Percentiles rank a stretch among this genome's conserved stretches.
Evolutionary conservation across 2,888 invertebrate species (phyloP).

Genomic region (Hirtodrosophila trivittata): DNA sequence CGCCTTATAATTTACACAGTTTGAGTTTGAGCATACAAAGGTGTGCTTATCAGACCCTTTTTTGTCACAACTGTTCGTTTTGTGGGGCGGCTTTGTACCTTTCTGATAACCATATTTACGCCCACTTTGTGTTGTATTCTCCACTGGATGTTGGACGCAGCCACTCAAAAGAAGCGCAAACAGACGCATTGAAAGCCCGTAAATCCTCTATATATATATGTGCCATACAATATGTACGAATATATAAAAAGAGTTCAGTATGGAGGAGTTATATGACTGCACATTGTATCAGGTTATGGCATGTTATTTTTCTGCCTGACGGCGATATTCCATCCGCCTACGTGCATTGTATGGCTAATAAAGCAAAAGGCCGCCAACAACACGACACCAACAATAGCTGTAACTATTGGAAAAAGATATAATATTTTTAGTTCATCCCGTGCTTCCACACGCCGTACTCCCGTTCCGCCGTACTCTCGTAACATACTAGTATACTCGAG

Average conservation of each 20-base stretch:
- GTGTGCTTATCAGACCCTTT: slow-evolving; percentile 38
- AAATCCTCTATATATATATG: slow-evolving; percentile 36
- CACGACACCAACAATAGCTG: slow-evolving; percentile 24
- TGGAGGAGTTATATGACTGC: slow-evolving; percentile 22
- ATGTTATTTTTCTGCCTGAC: slow-evolving; percentile 50
- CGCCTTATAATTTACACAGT: slow-evolving; percentile 21
- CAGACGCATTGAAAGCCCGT: slow-evolving; percentile 51
- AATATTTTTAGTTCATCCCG: slow-evolving; percentile 51
- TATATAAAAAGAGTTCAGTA: slow-evolving; percentile 3
- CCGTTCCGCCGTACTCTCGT: neutral
- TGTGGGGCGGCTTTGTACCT: slow-evolving; percentile 48
- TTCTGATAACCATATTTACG: slow-evolving; percentile 57
- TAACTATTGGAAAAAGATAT: slow-evolving; percentile 55
- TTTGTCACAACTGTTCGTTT: slow-evolving; percentile 26
- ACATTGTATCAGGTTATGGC: slow-evolving; percentile 46
- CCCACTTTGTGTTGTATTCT: slow-evolving; percentile 28
- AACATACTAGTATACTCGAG: slow-evolving; percentile 1
- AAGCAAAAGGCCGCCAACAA: slow-evolving; percentile 47
- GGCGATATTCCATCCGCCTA: slow-evolving; percentile 53
- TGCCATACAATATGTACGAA: neutral
- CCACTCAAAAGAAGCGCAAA: slow-evolving; percentile 46
- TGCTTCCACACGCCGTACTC: slow-evolving; percentile 1
- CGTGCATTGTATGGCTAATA: slow-evolving; percentile 77
- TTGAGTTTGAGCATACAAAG: slow-evolving; percentile 24
- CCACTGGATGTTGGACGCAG: slow-evolving; percentile 20